Percentiles rank a stretch among this genome's conserved stretches.
Evolutionary conservation across 1,140 invertebrate species (phyloP).

Genomic region (Pseudomyrmex gracilis): DNA sequence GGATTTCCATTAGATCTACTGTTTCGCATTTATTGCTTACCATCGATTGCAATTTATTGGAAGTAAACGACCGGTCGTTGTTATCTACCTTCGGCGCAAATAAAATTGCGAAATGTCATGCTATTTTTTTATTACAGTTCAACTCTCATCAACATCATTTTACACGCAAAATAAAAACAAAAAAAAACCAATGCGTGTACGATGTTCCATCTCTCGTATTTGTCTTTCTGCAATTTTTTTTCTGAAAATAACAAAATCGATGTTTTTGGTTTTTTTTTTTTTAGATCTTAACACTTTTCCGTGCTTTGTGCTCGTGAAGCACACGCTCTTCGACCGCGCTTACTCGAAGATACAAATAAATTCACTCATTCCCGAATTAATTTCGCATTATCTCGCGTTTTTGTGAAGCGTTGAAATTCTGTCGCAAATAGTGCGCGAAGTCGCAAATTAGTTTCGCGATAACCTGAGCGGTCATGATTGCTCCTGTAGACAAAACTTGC

Average conservation of each 20-base stretch:
- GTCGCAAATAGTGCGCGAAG: background rate
- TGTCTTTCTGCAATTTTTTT: background rate
- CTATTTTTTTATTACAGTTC: slow-evolving; percentile 54
- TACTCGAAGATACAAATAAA: background rate
- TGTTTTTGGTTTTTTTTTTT: too few species aligned
- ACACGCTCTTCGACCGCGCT: background rate
- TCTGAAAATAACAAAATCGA: too few species aligned
- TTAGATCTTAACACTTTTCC: too few species aligned
- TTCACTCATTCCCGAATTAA: background rate
- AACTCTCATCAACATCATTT: slow-evolving; percentile 58
- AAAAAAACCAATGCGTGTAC: too few species aligned
- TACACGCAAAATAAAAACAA: background rate
- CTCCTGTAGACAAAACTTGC: slow-evolving; percentile 43
- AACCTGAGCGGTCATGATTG: slow-evolving; percentile 7
- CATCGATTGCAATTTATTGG: slow-evolving; percentile 60
- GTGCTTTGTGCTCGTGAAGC: too few species aligned
- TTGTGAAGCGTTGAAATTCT: background rate
- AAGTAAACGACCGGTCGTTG: slow-evolving; percentile 40
- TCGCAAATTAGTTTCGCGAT: slow-evolving; percentile 31
- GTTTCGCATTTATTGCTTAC: slow-evolving; percentile 62
- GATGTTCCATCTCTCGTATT: too few species aligned
- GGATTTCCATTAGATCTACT: slow-evolving; percentile 59
- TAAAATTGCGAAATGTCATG: slow-evolving; percentile 53
- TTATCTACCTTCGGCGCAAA: slow-evolving; percentile 51
- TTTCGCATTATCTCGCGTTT: background rate